phyloP scores from a whole-genome alignment of 2,113 vertebrate species.

The Shinisaurus crocodilurus region DNA sequence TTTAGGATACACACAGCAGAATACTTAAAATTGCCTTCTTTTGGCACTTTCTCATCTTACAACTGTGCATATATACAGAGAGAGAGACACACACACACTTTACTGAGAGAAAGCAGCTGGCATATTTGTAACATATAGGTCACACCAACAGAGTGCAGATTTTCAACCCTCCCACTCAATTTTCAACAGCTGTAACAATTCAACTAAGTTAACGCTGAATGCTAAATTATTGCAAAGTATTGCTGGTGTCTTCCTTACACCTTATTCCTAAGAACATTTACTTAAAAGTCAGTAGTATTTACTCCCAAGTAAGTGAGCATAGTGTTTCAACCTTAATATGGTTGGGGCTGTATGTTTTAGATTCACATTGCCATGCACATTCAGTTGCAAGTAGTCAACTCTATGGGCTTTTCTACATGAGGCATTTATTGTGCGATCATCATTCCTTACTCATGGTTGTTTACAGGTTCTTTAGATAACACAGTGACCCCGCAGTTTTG shows the following conservation, averaged over 20 bases:
- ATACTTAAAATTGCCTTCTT: slow-evolving; percentile 67
- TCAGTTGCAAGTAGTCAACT: neutral
- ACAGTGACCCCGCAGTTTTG: too few species aligned
- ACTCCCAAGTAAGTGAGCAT: neutral
- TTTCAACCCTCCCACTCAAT: slow-evolving; percentile 58
- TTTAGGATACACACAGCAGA: slow-evolving; percentile 66
- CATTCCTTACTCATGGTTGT: too few species aligned
- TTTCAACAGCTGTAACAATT: slow-evolving; percentile 69
- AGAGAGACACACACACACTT: slow-evolving; percentile 37
- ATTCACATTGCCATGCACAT: neutral
- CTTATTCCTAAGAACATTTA: neutral
- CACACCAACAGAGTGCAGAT: slow-evolving; percentile 59
- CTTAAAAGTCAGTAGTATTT: neutral
- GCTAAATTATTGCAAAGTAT: slow-evolving; percentile 47
- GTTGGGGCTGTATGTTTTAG: neutral
- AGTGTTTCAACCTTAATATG: slow-evolving; percentile 6
- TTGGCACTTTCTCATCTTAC: slow-evolving; percentile 57
- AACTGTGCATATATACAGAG: slow-evolving; percentile 10
- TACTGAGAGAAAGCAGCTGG: slow-evolving; percentile 74
- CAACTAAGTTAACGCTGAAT: slow-evolving; percentile 54
- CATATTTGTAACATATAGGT: slow-evolving; percentile 70
- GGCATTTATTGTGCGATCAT: too few species aligned
- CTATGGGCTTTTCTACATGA: too few species aligned
- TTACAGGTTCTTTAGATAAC: too few species aligned
- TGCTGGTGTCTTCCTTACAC: slow-evolving; percentile 34